A percentile compares a stretch with the other conserved stretches of the same genome.
These are phyloP conservation scores for Nasonia giraulti DNA, from an alignment of 1,140 invertebrate genomes.

Conservation along the genomic window DNA sequence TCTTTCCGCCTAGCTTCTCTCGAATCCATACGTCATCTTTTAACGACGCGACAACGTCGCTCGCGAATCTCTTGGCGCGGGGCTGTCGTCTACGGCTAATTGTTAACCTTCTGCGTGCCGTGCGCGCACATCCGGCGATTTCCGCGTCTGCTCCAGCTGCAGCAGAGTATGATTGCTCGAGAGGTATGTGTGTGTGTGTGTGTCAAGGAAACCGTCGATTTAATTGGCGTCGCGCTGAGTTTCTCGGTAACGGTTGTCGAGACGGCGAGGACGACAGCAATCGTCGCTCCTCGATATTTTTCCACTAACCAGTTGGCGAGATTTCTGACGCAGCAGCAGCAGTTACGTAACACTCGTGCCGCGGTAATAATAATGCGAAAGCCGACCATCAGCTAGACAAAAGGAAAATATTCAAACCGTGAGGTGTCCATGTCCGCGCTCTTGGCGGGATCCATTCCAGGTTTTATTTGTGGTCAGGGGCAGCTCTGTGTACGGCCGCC, in stretches of 20 bases:
- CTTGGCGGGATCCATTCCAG: background rate
- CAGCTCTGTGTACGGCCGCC: background rate
- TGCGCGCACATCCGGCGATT: background rate
- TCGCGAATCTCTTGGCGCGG: background rate
- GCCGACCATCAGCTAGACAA: background rate
- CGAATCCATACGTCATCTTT: conserved; percentile 54
- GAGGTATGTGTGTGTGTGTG: background rate
- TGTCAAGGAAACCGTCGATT: background rate
- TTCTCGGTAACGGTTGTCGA: background rate
- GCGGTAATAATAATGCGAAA: too few species aligned
- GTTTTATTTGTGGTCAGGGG: conserved; percentile 1
- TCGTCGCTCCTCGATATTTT: background rate
- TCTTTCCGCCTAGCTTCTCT: background rate
- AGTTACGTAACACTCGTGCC: too few species aligned
- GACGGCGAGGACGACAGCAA: too few species aligned
- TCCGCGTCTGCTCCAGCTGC: background rate
- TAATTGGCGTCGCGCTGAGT: background rate
- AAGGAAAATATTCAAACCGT: background rate
- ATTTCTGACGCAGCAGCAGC: too few species aligned
- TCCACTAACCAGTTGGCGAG: background rate
- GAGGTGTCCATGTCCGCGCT: background rate
- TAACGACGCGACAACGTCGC: conserved; percentile 52
- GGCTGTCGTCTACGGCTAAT: background rate
- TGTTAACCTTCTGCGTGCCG: background rate
- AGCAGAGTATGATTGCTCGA: background rate